These are phyloP conservation scores for Cantharis nigra DNA, from an alignment of 2,888 invertebrate genomes.

Conservation along the genomic window DNA sequence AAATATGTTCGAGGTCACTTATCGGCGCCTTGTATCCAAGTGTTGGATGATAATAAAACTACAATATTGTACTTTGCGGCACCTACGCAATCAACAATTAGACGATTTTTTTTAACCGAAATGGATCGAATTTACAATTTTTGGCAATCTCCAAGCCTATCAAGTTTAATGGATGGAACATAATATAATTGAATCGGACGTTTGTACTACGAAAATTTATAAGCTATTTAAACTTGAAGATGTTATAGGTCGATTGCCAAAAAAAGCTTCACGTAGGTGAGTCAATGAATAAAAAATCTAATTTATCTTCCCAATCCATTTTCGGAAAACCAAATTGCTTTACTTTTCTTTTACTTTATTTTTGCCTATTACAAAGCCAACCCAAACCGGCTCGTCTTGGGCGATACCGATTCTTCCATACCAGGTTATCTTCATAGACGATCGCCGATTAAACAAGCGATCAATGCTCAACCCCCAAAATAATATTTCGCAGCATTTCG, in stretches of 20 bases:
- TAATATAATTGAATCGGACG: background rate
- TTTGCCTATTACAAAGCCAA: background rate
- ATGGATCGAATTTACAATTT: background rate
- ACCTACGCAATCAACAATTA: slow-evolving; percentile 11
- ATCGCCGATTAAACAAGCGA: background rate
- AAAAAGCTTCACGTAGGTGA: background rate
- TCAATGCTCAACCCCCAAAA: too few species aligned
- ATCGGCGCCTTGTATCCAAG: slow-evolving; percentile 29
- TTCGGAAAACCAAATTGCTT: background rate
- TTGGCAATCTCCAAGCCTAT: background rate
- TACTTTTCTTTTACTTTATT: background rate
- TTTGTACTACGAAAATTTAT: background rate
- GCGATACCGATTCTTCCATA: background rate
- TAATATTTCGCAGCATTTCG: background rate
- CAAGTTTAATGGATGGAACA: background rate
- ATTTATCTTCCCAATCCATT: background rate
- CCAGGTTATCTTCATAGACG: background rate
- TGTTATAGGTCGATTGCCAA: background rate
- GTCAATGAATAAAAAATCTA: background rate
- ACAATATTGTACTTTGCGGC: slow-evolving; percentile 20
- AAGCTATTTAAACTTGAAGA: background rate
- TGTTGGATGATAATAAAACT: slow-evolving; percentile 25
- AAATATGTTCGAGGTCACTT: slow-evolving; percentile 31
- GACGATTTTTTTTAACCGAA: background rate
- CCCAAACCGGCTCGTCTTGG: background rate